A percentile compares a stretch with the other conserved stretches of the same genome.
Conservation (phyloP, 2,797 vertebrate genomes). For the Sebastiscus tertius region DNA sequence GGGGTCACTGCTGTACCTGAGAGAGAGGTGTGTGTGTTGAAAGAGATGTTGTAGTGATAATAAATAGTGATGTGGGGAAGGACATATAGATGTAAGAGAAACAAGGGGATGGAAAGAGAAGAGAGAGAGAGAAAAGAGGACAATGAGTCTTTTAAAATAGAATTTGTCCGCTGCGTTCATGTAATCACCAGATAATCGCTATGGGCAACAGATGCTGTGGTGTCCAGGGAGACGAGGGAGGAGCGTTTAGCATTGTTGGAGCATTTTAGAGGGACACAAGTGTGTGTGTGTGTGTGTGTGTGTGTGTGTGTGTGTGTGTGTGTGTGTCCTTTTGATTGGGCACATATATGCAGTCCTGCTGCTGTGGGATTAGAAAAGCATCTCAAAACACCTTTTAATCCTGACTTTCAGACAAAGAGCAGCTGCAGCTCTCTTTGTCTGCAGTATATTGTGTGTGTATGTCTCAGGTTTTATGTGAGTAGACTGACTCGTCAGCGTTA, state of each 20-base stretch:
- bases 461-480: background rate
- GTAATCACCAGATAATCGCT: constrained; percentile 52
- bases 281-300: background rate
- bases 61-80: background rate
- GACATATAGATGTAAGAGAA: background rate
- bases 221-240: constrained; percentile 33
- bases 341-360: constrained; percentile 47
- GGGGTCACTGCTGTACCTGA: constrained; percentile 42
- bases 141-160: constrained; percentile 13
- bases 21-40: background rate
- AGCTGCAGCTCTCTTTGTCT: background rate
- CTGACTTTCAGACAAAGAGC: constrained; percentile 9
- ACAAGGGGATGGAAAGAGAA: background rate
- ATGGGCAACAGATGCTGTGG: constrained; percentile 57
- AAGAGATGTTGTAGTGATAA: background rate
- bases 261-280: constrained; percentile 23
- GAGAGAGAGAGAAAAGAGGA: background rate
- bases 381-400: constrained; percentile 43
- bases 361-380: constrained; percentile 32
- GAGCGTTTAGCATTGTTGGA: constrained; percentile 20
- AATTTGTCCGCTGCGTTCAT: constrained; percentile 33
- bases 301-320: constrained; percentile 1
- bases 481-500: constrained; percentile 7
- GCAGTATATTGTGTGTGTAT: background rate
- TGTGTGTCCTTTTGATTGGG: constrained; percentile 26